phyloP scores from a whole-genome alignment of 2,888 invertebrate genomes.

The Volucella bombylans region DNA sequence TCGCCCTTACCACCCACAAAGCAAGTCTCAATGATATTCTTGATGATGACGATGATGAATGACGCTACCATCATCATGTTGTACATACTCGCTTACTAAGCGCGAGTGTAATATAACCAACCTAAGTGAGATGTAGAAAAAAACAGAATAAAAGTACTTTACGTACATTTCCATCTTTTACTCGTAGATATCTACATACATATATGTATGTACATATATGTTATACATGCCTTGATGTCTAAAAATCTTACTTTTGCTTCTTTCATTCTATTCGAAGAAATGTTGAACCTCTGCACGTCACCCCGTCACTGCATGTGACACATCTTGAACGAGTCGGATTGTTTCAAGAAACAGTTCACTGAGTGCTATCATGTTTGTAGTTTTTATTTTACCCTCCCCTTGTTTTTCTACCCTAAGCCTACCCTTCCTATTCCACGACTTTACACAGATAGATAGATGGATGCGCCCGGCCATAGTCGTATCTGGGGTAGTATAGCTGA shows the following conservation, averaged over 20 bases:
- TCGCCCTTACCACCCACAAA: conserved; percentile 4
- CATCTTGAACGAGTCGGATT: conserved; percentile 62
- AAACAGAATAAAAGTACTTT: conserved; percentile 6
- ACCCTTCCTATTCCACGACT: not conserved
- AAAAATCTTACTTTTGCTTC: conserved; percentile 19
- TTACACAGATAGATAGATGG: not conserved
- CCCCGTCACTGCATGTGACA: conserved; percentile 54
- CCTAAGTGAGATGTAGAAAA: conserved; percentile 53
- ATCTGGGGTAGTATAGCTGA: conserved; percentile 33
- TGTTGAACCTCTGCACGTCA: conserved; percentile 52
- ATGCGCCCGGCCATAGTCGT: not conserved
- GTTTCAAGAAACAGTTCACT: conserved; percentile 68
- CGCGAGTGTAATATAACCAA: conserved; percentile 24
- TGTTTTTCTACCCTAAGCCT: conserved; percentile 23
- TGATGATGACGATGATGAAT: conserved; percentile 64
- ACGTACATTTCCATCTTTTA: conserved; percentile 29
- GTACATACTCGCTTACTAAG: conserved; percentile 9
- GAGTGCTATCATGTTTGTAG: conserved; percentile 72
- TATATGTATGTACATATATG: not conserved
- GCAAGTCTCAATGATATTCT: conserved; percentile 34
- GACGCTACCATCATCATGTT: conserved; percentile 23
- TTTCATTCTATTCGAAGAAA: conserved; percentile 29
- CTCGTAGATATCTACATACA: conserved; percentile 6
- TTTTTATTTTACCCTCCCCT: conserved; percentile 48
- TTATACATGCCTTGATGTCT: not conserved